These are phyloP conservation scores for Stichopus horrens DNA, from an alignment of 53 echinoderm and acorn worm species.

Conservation along the genomic window DNA sequence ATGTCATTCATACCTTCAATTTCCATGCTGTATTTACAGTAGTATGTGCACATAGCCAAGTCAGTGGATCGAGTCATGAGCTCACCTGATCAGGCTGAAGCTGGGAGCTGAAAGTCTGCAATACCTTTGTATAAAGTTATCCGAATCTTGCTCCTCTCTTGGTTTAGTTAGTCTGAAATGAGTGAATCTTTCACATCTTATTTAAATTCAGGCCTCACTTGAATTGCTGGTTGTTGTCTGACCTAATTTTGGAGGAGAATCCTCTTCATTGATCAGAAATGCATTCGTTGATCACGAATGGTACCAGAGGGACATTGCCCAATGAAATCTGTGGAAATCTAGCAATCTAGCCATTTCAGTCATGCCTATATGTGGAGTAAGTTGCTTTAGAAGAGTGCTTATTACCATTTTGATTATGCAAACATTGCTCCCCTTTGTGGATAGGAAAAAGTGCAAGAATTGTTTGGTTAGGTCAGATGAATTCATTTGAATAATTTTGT, in stretches of 20 bases:
- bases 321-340: not conserved
- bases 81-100: too few relatives aligned
- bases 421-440: not conserved
- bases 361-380: not conserved
- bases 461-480: not conserved
- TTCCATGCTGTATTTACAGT: too few relatives aligned
- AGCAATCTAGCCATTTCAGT: not conserved
- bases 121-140: too few relatives aligned
- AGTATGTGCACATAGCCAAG: too few relatives aligned
- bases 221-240: not conserved
- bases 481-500: not conserved
- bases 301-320: not conserved
- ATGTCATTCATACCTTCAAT: too few relatives aligned
- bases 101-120: too few relatives aligned
- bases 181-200: too few relatives aligned
- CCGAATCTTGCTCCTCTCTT: too few relatives aligned
- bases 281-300: slow-evolving; percentile 11
- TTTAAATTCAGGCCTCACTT: too few relatives aligned
- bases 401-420: not conserved
- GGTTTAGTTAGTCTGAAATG: too few relatives aligned
- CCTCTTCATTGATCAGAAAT: not conserved
- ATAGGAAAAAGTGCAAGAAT: not conserved
- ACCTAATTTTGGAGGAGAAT: not conserved
- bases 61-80: too few relatives aligned
- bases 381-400: not conserved